Percentiles rank a stretch among this genome's conserved stretches.
Conservation (phyloP, 2,113 vertebrate genomes). For the Podarcis muralis region DNA sequence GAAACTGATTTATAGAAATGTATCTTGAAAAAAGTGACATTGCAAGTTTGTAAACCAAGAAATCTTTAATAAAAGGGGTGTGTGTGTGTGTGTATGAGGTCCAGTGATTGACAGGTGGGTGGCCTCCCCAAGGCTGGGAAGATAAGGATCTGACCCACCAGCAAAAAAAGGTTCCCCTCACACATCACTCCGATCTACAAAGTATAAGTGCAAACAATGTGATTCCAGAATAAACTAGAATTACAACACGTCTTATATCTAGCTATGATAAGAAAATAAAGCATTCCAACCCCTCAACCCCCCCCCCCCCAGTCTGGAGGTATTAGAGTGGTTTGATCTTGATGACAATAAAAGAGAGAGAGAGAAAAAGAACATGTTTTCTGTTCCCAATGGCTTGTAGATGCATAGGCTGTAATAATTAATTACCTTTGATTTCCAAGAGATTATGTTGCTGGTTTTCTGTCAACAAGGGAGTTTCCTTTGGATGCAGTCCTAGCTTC, state of each 20-base stretch:
- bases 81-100: too few relatives aligned
- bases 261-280: conserved; percentile 53
- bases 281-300: conserved; percentile 27
- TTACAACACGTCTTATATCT: conserved; percentile 36
- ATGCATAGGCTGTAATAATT: conserved; percentile 47
- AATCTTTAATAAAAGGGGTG: too few relatives aligned
- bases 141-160: too few relatives aligned
- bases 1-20: too few relatives aligned
- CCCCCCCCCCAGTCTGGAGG: conserved; percentile 19
- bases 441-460: conserved; percentile 51
- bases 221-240: conserved; percentile 42
- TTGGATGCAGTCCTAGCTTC: conserved; percentile 16
- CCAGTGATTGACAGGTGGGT: too few relatives aligned
- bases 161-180: too few relatives aligned
- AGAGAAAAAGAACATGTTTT: conserved; percentile 14
- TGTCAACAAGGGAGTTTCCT: conserved; percentile 50
- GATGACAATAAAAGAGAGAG: neutral
- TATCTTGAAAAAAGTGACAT: too few relatives aligned
- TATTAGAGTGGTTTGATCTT: conserved; percentile 40
- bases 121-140: too few relatives aligned
- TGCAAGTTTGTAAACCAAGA: too few relatives aligned
- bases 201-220: conserved; percentile 28
- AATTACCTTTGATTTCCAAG: conserved; percentile 55
- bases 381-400: conserved; percentile 20
- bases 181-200: conserved; percentile 35